Base-by-base conservation (phyloP, 2,797 vertebrate genomes). In the Premnoplex brunnescens region DNA sequence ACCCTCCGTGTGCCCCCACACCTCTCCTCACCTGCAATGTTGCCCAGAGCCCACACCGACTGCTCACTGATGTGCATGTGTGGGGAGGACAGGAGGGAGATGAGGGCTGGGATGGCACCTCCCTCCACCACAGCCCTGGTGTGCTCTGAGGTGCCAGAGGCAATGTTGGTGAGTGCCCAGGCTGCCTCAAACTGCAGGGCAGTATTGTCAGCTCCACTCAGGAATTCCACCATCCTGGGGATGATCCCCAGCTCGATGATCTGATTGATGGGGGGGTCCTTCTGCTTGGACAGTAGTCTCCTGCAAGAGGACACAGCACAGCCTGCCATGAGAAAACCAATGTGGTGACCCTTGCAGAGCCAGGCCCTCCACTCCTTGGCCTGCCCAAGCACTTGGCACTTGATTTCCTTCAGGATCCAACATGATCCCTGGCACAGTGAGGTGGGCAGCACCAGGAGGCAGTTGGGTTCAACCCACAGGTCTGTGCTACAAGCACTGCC, bases 101-200 rank as follows among this genome's bases (percentile, higher is more conserved):
- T 97, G 79, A 99, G 98, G 36, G 98, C 97, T 52, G 98, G 98
- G 32, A 99, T 97, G 9, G 98, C 99, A 0, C 98, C 98, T n/a
- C 97, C 98, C 20, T 99, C 98, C 90, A 99, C 99, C 66, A 99
- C 98, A 0, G 98, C 98, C 54, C 97, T 97, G 6, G 99, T 99
- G 78, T 99, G 98, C 74, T 98, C 98, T 0, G 99, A 99, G 3
- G 98, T 99, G 64, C 99, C 99, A 0, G 98, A 99, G 49, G 99
- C 99, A 0, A 99, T 97, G 96, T 99, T 99, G 5, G 99, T 99
- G 16, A 99, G 98, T 8, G 98, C 98, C 99, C 99, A 99, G 12
- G 99, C 99, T 1, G 99, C 98, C 93, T 99, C 99, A 0, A 99
- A 99, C 97, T 99, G 99, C 96, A 99, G 96, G 12, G 73, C 28